These are phyloP conservation scores for Notoglanidium macrostoma DNA, from an alignment of 2,797 vertebrate genomes.

Conservation along the genomic window DNA sequence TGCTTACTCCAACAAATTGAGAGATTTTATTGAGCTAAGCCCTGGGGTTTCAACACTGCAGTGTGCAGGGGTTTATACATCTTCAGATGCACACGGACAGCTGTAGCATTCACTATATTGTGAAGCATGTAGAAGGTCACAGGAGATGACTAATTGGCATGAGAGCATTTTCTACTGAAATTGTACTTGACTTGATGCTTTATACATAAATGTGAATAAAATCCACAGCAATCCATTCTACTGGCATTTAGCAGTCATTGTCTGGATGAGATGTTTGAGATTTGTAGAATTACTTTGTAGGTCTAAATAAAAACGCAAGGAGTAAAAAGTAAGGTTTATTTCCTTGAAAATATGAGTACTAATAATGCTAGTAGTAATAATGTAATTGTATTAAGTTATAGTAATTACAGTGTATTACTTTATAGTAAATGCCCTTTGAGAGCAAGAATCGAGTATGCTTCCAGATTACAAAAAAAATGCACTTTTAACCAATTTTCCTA, in stretches of 20 bases:
- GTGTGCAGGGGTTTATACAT: background rate
- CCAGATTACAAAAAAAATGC: background rate
- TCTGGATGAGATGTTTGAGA: background rate
- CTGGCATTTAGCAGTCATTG: background rate
- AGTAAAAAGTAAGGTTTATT: background rate
- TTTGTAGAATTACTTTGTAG: background rate
- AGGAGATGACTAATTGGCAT: background rate
- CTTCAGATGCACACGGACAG: too few species aligned
- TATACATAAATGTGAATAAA: background rate
- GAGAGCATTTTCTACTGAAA: background rate
- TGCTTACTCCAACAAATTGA: background rate
- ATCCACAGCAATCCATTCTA: background rate
- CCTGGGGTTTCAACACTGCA: background rate
- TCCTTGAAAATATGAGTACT: background rate
- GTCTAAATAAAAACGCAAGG: background rate
- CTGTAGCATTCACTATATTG: background rate
- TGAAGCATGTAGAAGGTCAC: background rate
- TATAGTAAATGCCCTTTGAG: background rate
- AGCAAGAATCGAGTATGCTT: background rate
- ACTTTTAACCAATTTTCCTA: background rate
- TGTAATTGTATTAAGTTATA: background rate
- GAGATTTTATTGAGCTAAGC: background rate
- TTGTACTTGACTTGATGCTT: background rate
- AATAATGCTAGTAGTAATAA: background rate
- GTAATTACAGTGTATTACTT: background rate